phyloP scores from a whole-genome alignment of 2,797 vertebrate species.

The Phrynocephalus vlangalii region DNA sequence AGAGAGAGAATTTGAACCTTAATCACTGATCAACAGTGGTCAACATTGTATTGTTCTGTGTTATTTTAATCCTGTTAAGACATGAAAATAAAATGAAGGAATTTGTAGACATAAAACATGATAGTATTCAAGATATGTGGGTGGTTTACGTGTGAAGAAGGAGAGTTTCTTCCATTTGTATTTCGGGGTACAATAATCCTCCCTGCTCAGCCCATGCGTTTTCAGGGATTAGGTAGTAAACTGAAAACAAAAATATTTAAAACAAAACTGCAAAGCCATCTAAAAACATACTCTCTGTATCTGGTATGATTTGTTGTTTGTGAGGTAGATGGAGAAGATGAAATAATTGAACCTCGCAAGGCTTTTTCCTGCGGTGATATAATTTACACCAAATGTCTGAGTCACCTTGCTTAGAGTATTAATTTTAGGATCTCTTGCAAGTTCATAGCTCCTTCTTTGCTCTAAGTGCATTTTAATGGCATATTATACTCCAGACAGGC shows the following conservation, averaged over 20 bases:
- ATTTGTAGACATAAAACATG: neutral
- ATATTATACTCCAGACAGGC: neutral
- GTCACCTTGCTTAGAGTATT: too few species aligned
- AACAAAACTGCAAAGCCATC: neutral
- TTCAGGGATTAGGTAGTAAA: too few species aligned
- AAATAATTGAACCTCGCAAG: too few species aligned
- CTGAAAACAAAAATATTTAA: neutral
- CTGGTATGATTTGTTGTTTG: neutral
- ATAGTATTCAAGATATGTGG: neutral
- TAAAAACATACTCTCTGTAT: too few species aligned
- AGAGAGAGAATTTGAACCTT: neutral
- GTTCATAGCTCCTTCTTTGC: neutral
- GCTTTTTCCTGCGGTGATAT: too few species aligned
- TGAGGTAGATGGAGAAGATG: neutral
- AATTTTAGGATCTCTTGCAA: neutral
- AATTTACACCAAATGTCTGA: too few species aligned
- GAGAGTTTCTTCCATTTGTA: too few species aligned
- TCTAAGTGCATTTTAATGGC: neutral
- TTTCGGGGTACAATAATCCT: too few species aligned
- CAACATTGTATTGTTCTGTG: neutral
- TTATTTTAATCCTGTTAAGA: neutral
- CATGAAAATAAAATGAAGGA: neutral
- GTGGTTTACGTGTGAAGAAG: too few species aligned
- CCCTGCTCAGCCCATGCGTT: neutral
- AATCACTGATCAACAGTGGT: neutral